These are phyloP conservation scores for Adrianichthys oophorus DNA, from an alignment of 2,797 vertebrate genomes.

Conservation along the genomic window DNA sequence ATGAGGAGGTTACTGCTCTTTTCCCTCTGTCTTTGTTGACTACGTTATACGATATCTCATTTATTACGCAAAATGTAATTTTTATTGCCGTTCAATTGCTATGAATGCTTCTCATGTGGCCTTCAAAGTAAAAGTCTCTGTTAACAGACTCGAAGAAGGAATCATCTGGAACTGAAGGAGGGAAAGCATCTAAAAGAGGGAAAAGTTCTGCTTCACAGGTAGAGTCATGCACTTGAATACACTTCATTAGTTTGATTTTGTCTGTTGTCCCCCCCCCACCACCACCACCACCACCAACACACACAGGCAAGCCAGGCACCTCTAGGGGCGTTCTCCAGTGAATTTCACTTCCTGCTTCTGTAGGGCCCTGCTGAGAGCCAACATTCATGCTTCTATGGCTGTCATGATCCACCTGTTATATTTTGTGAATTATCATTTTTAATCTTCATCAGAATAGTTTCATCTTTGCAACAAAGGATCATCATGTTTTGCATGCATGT, in stretches of 20 bases:
- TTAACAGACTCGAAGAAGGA: slow-evolving; percentile 95
- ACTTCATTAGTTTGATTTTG: slow-evolving; percentile 58
- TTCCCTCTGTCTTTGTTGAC: slow-evolving; percentile 65
- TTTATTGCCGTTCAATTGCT: not conserved
- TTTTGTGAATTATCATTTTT: slow-evolving; percentile 51
- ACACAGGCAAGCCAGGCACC: slow-evolving; percentile 54
- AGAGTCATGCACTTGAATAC: slow-evolving; percentile 57
- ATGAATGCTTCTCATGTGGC: slow-evolving; percentile 14
- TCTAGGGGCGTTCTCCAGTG: slow-evolving; percentile 76
- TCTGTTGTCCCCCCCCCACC: slow-evolving; percentile 47
- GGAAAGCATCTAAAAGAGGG: slow-evolving; percentile 93
- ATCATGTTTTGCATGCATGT: slow-evolving; percentile 33
- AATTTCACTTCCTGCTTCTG: slow-evolving; percentile 77
- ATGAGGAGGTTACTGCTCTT: slow-evolving; percentile 64
- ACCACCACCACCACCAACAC: slow-evolving; percentile 37
- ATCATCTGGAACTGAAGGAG: slow-evolving; percentile 95
- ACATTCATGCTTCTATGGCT: slow-evolving; percentile 58
- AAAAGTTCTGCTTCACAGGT: slow-evolving; percentile 98
- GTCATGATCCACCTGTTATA: slow-evolving; percentile 57
- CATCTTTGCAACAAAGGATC: slow-evolving; percentile 16
- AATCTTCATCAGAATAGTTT: slow-evolving; percentile 45
- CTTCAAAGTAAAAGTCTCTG: slow-evolving; percentile 34
- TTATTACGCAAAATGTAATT: slow-evolving; percentile 37
- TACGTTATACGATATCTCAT: slow-evolving; percentile 58
- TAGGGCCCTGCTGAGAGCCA: slow-evolving; percentile 57